Percentiles rank a stretch among this genome's conserved stretches.
These are phyloP conservation scores for Nyctibius bracteatus DNA, from an alignment of 2,113 vertebrate genomes.

Conservation along the genomic window DNA sequence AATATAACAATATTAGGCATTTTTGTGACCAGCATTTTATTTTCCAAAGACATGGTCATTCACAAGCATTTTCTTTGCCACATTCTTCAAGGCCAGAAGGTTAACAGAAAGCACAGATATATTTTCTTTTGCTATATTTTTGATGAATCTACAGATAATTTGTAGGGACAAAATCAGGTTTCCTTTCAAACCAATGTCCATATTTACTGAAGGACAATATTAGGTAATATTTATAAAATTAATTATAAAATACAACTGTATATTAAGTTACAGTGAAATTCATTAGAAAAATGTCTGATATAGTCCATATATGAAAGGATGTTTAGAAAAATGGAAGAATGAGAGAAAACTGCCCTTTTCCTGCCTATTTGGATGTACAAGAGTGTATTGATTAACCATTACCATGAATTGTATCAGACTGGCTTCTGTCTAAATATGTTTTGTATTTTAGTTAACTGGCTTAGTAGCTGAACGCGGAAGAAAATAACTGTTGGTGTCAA, in stretches of 20 bases:
- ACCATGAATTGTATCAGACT: neutral
- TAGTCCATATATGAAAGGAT: neutral
- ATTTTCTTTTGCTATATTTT: neutral
- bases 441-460: neutral
- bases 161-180: neutral
- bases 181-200: neutral
- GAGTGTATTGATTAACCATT: neutral
- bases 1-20: neutral
- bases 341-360: neutral
- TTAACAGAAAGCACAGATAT: neutral
- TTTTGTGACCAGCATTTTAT: neutral
- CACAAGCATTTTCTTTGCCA: neutral
- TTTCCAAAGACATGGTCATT: neutral
- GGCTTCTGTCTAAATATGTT: neutral
- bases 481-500: neutral
- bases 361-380: neutral
- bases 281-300: neutral
- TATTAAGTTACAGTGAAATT: neutral
- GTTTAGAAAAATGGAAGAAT: neutral
- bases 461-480: neutral
- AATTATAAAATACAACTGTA: neutral
- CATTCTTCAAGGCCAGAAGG: neutral
- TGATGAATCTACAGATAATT: neutral
- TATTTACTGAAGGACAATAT: neutral
- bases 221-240: neutral